A percentile compares a stretch with the other conserved stretches of the same genome.
Conservation (phyloP, 2,888 invertebrate genomes). For the Erebia palarica region DNA sequence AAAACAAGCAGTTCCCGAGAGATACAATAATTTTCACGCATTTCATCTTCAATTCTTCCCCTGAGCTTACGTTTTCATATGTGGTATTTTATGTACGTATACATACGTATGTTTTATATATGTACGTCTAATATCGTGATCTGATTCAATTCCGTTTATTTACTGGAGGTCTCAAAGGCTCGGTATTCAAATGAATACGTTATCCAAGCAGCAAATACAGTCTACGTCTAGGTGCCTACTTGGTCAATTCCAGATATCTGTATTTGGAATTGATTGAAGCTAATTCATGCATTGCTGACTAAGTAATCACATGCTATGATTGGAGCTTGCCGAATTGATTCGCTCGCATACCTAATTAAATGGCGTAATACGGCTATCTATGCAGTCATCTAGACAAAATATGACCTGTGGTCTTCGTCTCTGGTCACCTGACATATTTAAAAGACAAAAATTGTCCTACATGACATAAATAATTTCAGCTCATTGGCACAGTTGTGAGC, state of each 20-base stretch:
- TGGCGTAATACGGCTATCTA: neutral
- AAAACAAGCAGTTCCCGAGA: no score
- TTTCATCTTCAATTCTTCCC: no score
- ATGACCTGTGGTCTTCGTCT: neutral
- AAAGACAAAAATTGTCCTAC: no score
- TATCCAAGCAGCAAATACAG: neutral
- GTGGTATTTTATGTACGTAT: no score
- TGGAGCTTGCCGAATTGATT: constrained; percentile 14
- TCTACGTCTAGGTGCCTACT: neutral
- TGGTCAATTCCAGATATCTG: constrained; percentile 1
- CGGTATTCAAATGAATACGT: neutral
- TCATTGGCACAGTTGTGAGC: no score
- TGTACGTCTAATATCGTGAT: no score
- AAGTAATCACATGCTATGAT: constrained; percentile 10
- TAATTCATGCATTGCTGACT: constrained; percentile 35
- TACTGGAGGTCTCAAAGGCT: neutral
- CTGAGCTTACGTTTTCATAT: no score
- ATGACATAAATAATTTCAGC: neutral
- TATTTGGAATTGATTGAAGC: constrained; percentile 34
- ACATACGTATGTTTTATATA: no score
- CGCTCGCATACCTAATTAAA: constrained; percentile 6
- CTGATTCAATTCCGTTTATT: no score
- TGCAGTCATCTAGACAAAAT: neutral
- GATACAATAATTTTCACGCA: no score
- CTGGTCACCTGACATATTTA: neutral